Conservation (phyloP, 2,888 invertebrate genomes). For the Leptothorax acervorum region DNA sequence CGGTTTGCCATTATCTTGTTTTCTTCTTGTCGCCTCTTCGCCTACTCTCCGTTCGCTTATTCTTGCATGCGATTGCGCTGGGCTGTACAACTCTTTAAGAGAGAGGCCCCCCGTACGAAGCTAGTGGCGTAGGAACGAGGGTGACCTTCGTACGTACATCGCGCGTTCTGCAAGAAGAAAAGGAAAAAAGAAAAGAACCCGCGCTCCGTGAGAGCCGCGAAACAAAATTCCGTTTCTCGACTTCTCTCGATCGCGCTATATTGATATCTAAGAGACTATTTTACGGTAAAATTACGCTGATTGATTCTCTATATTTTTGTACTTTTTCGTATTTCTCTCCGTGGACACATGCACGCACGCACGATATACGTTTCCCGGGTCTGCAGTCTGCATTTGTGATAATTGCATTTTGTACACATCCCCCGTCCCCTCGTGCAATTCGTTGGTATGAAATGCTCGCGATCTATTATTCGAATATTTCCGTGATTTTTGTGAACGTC, state of each 20-base stretch:
- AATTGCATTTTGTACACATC: constrained; percentile 69
- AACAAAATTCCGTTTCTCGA: constrained; percentile 15
- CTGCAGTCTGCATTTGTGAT: constrained; percentile 59
- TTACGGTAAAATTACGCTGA: constrained; percentile 31
- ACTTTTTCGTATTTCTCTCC: constrained; percentile 42
- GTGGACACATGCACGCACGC: not conserved
- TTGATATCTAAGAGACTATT: constrained; percentile 36
- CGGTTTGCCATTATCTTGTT: constrained; percentile 33
- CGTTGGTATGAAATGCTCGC: not conserved
- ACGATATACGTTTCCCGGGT: constrained; percentile 14
- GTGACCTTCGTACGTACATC: not conserved
- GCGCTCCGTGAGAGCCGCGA: not conserved
- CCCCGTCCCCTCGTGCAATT: not conserved
- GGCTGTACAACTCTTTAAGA: not conserved
- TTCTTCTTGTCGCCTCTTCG: not conserved
- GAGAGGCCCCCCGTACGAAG: not conserved
- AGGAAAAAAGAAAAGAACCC: not conserved
- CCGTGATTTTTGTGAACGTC: constrained; percentile 7
- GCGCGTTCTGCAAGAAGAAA: not conserved
- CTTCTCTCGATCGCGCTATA: constrained; percentile 12
- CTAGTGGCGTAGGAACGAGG: not conserved
- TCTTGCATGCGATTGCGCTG: not conserved
- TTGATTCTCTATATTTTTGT: constrained; percentile 48
- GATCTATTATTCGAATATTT: constrained; percentile 27
- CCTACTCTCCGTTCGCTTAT: constrained; percentile 17